These are phyloP conservation scores for Saimiri boliviensis DNA, from an alignment of 2,113 vertebrate species.

Conservation along the genomic window DNA sequence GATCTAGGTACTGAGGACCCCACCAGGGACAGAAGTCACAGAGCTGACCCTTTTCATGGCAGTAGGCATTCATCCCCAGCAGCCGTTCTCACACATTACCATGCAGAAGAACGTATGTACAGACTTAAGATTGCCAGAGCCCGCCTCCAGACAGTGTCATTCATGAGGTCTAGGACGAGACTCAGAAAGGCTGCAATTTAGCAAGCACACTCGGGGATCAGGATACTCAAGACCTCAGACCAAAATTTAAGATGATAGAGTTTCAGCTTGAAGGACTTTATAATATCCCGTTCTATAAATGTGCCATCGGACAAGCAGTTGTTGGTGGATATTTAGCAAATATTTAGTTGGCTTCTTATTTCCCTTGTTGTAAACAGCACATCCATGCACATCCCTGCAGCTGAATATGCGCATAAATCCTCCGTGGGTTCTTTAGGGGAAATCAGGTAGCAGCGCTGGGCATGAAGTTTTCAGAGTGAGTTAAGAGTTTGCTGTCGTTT, in stretches of 20 bases:
- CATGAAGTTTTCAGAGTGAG: background rate
- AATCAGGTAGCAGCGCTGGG: background rate
- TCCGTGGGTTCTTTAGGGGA: background rate
- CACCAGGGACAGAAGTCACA: rapidly evolving
- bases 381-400: rapidly evolving
- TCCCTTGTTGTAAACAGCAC: background rate
- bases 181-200: background rate
- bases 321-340: background rate
- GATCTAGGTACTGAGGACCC: background rate
- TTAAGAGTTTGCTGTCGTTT: rapidly evolving
- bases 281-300: rapidly evolving
- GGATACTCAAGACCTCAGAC: background rate
- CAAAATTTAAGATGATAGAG: background rate
- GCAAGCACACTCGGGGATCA: rapidly evolving
- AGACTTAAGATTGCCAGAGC: rapidly evolving
- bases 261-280: rapidly evolving
- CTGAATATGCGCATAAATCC: rapidly evolving
- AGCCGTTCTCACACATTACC: rapidly evolving
- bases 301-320: rapidly evolving
- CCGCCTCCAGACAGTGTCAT: rapidly evolving
- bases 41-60: background rate
- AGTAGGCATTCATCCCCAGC: rapidly evolving
- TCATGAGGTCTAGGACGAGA: background rate
- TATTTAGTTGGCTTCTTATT: background rate
- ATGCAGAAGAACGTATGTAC: rapidly evolving